Base-by-base conservation (phyloP, 1,140 invertebrate species). In the Lasaia peninsularis region DNA sequence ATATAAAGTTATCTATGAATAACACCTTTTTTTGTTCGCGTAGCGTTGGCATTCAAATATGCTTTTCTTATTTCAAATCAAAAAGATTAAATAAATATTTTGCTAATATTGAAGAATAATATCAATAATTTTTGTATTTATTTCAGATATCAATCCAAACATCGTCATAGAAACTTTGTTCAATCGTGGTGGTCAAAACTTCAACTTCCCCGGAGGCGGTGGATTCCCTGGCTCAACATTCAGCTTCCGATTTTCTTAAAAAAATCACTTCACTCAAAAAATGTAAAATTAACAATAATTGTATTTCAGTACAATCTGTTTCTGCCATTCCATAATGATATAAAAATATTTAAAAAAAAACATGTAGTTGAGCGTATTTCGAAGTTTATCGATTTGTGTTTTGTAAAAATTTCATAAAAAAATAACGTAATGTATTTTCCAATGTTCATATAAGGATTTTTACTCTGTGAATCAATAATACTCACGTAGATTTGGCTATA, bases 141-240 rank as follows among this genome's bases (percentile, higher is more conserved):
- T 92, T 92, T 59, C 90, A 93, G 92, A 94, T 86, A 92, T 96
- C 63, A 94, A 96, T 82, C 93, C 94, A 1, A 94, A 93, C 63
- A 90, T 92, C 66, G 93, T 95, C 65, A 96, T 96, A 90, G 94
- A 96, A 80, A 90, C 93, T 3, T 96, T 96, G 90, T 96, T 96
- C 77, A 90, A 90, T 35, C 91, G 91, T 44, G 83, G 88, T 20
- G 81, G 84, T 24, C 82, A 78, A 60, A 78, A 77, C 53, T 90
- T 88, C 68, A 86, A 86, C 65, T 92, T 91, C 69, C 72, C 71
- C 37, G 74, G 78, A 14, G 87, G 81, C 62, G 72, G 71, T 50
- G 80, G 87, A 14, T 91, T 91, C 73, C 90, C 91, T 1, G 90
- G 75, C 16, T 68, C 90, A 14, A 90, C 91, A 50, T 94, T 94